Percentiles rank a stretch among this genome's conserved stretches.
Conservation (phyloP, 2,797 vertebrate species). For the Myoxocephalus aenaeus region DNA sequence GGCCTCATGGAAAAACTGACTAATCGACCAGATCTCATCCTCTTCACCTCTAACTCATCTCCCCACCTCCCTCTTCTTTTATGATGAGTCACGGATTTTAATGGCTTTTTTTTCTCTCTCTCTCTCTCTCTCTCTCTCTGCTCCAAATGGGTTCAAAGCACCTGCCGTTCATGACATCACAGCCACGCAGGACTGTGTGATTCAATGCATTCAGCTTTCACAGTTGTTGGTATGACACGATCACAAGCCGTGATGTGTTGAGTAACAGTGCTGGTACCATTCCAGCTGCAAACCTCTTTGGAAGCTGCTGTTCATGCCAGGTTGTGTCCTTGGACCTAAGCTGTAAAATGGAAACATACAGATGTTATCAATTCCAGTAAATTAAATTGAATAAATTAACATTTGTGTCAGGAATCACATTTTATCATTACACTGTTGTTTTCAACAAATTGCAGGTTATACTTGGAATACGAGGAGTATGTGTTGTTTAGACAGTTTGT, state of each 20-base stretch:
- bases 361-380: constrained; percentile 2
- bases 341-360: constrained; percentile 5
- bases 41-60: constrained; percentile 54
- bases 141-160: constrained; percentile 65
- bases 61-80: constrained; percentile 59
- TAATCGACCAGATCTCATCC: constrained; percentile 67
- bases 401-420: background rate
- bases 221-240: constrained; percentile 39
- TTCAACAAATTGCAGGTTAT: background rate
- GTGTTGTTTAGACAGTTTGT: constrained; percentile 47
- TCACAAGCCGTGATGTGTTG: constrained; percentile 40
- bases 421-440: background rate
- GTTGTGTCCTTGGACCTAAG: constrained; percentile 29
- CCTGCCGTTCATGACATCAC: constrained; percentile 76
- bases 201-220: constrained; percentile 29
- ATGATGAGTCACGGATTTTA: constrained; percentile 78
- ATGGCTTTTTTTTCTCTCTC: constrained; percentile 41
- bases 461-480: constrained; percentile 11
- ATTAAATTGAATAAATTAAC: background rate
- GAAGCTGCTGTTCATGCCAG: constrained; percentile 22
- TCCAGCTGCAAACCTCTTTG: constrained; percentile 40
- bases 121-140: constrained; percentile 17
- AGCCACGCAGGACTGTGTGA: constrained; percentile 46
- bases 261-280: constrained; percentile 37
- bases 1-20: constrained; percentile 87